Percentiles rank a stretch among this genome's conserved stretches.
Conservation (phyloP, 2,797 vertebrate species). For the Leptoclinus maculatus region DNA sequence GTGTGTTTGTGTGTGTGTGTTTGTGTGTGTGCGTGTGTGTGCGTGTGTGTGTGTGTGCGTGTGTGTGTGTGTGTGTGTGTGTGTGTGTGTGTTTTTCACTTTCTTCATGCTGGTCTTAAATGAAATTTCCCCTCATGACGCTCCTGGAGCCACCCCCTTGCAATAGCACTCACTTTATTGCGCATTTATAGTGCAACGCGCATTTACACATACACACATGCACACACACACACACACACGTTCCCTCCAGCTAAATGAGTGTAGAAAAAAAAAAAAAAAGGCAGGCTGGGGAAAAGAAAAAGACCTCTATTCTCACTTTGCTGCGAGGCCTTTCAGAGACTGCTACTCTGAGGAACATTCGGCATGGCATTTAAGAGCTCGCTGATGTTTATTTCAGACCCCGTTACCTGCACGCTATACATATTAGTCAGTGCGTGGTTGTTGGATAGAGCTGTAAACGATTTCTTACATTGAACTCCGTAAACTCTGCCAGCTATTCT, state of each 20-base stretch:
- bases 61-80: too few relatives aligned
- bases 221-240: conserved; percentile 7
- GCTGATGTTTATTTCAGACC: conserved; percentile 23
- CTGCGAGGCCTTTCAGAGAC: conserved; percentile 51
- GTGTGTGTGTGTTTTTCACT: conserved; percentile 17
- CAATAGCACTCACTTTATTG: conserved; percentile 26
- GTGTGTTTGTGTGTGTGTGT: too few relatives aligned
- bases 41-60: too few relatives aligned
- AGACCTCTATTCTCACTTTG: conserved; percentile 43
- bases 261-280: not conserved
- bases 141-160: conserved; percentile 9
- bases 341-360: conserved; percentile 47
- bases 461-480: not conserved
- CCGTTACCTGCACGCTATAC: conserved; percentile 18
- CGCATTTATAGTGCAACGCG: conserved; percentile 25
- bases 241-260: conserved; percentile 57
- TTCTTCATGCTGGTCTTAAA: conserved; percentile 71
- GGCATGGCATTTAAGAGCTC: conserved; percentile 55
- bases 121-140: conserved; percentile 75
- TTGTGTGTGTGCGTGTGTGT: too few relatives aligned
- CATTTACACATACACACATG: conserved; percentile 3
- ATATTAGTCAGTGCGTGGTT: conserved; percentile 22
- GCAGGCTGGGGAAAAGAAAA: conserved; percentile 30
- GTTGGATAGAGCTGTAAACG: conserved; percentile 14
- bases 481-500: not conserved